Conservation (phyloP, 2,888 invertebrate genomes). For the Oxycera nigricornis region DNA sequence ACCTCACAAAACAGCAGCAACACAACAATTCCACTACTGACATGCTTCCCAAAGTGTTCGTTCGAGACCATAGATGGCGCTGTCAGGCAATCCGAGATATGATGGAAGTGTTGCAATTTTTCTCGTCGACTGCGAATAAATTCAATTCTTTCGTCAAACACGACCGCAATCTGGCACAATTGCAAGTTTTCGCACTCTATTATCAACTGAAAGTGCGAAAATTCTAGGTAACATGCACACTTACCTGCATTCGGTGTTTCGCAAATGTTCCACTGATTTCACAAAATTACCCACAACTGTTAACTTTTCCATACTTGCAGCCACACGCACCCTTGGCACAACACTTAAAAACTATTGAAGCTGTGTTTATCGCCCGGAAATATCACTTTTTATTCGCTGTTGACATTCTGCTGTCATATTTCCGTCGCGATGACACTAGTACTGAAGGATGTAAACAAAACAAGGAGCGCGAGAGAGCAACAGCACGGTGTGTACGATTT, state of each 20-base stretch:
- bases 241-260: slow-evolving; percentile 62
- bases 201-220: background rate
- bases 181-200: background rate
- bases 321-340: background rate
- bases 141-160: background rate
- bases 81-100: slow-evolving; percentile 75
- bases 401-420: background rate
- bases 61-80: slow-evolving; percentile 60
- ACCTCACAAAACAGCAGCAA: slow-evolving; percentile 75
- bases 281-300: slow-evolving; percentile 56
- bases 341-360: background rate
- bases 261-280: slow-evolving; percentile 58
- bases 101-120: slow-evolving; percentile 74
- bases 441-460: slow-evolving; percentile 34
- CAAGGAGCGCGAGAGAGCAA: background rate
- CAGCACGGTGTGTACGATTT: background rate
- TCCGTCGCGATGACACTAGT: background rate
- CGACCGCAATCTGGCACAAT: background rate
- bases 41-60: slow-evolving; percentile 69
- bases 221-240: slow-evolving; percentile 10
- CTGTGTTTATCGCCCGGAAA: background rate
- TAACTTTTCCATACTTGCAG: slow-evolving; percentile 54
- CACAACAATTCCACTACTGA: slow-evolving; percentile 75
- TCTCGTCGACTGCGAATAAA: slow-evolving; percentile 72
- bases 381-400: slow-evolving; percentile 1